Evolutionary conservation across 2,797 vertebrate genomes (phyloP).

Genomic region (Ceryle rudis): DNA sequence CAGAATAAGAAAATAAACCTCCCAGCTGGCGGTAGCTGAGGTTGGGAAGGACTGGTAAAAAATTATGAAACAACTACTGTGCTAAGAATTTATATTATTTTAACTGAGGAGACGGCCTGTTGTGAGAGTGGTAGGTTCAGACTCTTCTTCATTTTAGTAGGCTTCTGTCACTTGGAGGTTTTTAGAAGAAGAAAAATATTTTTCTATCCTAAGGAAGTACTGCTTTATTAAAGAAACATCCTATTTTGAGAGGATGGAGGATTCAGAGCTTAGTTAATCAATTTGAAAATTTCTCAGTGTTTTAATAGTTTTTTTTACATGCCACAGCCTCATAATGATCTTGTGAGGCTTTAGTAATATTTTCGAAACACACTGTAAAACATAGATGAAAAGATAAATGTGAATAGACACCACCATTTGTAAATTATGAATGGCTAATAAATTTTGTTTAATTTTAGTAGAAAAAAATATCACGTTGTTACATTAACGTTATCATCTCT

Average conservation of each 20-base stretch:
- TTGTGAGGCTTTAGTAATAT: neutral
- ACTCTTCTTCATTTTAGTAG: neutral
- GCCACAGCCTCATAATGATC: neutral
- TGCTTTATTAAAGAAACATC: neutral
- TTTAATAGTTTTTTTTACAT: neutral
- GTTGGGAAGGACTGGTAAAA: neutral
- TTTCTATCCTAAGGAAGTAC: neutral
- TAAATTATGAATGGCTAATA: neutral
- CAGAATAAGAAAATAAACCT: conserved; percentile 39
- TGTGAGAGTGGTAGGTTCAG: neutral
- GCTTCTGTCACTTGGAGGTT: neutral
- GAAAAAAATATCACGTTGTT: neutral
- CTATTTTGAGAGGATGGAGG: neutral
- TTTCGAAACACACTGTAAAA: neutral
- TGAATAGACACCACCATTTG: neutral
- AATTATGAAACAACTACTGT: conserved; percentile 24
- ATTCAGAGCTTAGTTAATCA: neutral
- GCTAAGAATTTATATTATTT: conserved; percentile 23
- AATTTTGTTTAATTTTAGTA: neutral
- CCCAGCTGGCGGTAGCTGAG: neutral
- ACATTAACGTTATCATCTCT: neutral
- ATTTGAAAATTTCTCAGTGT: neutral
- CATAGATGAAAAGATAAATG: neutral
- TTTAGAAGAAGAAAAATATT: neutral
- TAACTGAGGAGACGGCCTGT: neutral